Evolutionary conservation across 2,888 invertebrate genomes (phyloP).

Genomic region (Agriotes lineatus): DNA sequence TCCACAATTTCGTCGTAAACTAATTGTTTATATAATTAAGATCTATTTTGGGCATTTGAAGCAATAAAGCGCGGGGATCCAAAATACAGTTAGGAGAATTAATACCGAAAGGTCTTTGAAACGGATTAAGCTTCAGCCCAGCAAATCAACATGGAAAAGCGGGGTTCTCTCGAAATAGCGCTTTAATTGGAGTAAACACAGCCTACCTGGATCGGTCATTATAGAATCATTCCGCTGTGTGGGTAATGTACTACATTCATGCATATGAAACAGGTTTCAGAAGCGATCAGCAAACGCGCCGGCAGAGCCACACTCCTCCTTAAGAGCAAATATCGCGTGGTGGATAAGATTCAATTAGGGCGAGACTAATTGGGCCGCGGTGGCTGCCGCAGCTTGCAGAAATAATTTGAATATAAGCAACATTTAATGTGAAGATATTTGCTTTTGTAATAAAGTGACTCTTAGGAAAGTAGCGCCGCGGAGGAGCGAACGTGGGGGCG

Average conservation of each 20-base stretch:
- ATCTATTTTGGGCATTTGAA: not conserved
- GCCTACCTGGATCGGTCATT: conserved; percentile 49
- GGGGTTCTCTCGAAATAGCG: conserved; percentile 8
- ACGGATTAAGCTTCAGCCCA: not conserved
- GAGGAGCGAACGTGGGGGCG: conserved; percentile 28
- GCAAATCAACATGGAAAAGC: conserved; percentile 17
- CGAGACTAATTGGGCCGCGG: conserved; percentile 60
- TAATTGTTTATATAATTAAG: not conserved
- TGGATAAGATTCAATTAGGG: conserved; percentile 63
- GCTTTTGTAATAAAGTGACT: conserved; percentile 62
- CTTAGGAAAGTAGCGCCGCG: conserved; percentile 42
- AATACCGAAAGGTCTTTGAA: conserved; percentile 3
- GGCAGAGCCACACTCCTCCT: conserved; percentile 37
- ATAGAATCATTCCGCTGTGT: conserved; percentile 57
- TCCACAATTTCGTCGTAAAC: too few species aligned
- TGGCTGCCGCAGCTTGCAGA: conserved; percentile 55
- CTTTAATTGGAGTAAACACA: conserved; percentile 36
- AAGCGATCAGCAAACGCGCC: conserved; percentile 53
- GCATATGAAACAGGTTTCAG: conserved; percentile 61
- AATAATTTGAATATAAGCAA: conserved; percentile 65
- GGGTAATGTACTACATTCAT: conserved; percentile 55
- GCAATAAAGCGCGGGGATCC: not conserved
- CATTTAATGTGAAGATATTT: conserved; percentile 64
- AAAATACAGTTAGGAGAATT: conserved; percentile 1
- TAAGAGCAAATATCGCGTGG: conserved; percentile 55